Base-by-base conservation (phyloP, 1,140 invertebrate genomes). In the Achroia grisella region DNA sequence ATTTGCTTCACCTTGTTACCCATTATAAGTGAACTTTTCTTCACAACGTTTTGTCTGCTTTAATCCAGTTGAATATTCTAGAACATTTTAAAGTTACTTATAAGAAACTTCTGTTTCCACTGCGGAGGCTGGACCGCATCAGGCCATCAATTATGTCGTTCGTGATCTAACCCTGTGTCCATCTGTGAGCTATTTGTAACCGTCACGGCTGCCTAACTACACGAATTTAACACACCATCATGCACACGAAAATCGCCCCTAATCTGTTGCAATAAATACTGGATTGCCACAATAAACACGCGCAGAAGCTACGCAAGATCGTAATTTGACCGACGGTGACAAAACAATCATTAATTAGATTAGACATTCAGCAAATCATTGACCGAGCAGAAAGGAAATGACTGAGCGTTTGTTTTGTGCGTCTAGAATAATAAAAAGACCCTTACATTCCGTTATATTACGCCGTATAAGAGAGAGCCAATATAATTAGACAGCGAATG, bases 271-370 rank as follows among this genome's bases (percentile, higher is more conserved):
- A 27, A 44, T 59, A 66, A 51, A 48, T 46, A 32, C 40, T 10
- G 11, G 39, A 12, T 2, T 15, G 6, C 31, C 43, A 14, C 13
- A 12, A 23, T 30, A 41, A 36, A 15, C 39, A 15, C 39, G 34
- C 13, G 44, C 40, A 45, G 39, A 42, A 2, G 39, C 35, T 36
- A 51, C 47, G 43, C 54, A 44, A 50, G 45, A 57, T 61, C 62
- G 51, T 61, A 63, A 64, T 64, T 57, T 57, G 48, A 48, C 39
- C 44, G 44, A 42, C 32, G 56, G 55, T 62, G 63, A 63, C 62
- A 66, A 59, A 70, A 66, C 66, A 70, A 61, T 64, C 57, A 68
- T 68, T 68, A 68, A 68, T 68, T 64, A 64, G 57, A 64, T 61
- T 48, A 56, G 51, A 59, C 53, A 46, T 54, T 62, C 52, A 48